phyloP scores from a whole-genome alignment of 35 echinoderm and acorn worm species.

The Amphiura filiformis region DNA sequence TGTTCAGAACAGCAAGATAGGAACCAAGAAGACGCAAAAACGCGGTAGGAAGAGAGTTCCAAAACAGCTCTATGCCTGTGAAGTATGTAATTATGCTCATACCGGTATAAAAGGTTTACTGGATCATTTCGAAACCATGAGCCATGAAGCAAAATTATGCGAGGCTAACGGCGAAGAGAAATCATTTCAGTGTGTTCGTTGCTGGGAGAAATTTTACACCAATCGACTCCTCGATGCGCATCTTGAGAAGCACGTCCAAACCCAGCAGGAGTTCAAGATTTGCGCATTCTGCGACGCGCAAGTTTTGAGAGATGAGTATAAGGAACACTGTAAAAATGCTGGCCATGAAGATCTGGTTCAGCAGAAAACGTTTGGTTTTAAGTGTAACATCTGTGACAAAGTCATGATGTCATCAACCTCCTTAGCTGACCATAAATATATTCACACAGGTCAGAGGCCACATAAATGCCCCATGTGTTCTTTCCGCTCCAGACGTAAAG shows the following conservation, averaged over 20 bases:
- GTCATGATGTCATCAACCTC: not conserved
- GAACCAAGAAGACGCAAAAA: too few relatives aligned
- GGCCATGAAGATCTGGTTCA: not conserved
- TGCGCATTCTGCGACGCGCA: not conserved
- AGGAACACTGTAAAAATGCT: not conserved
- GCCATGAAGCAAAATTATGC: not conserved
- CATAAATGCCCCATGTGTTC: constrained; percentile 69
- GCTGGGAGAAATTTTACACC: not conserved
- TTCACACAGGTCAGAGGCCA: constrained; percentile 67
- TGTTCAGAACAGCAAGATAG: not conserved
- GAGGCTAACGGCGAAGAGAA: not conserved
- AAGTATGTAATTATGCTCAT: not conserved
- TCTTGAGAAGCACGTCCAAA: not conserved
- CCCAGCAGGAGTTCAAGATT: not conserved
- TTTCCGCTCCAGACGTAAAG: constrained; percentile 40
- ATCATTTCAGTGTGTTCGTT: not conserved
- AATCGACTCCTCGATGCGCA: not conserved
- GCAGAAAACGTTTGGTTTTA: not conserved
- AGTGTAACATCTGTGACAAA: not conserved
- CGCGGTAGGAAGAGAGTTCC: too few relatives aligned
- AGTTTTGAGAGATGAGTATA: not conserved
- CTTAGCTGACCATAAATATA: constrained; percentile 51
- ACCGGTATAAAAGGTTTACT: not conserved
- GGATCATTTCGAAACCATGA: not conserved
- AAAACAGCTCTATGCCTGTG: not conserved